Conservation (phyloP, 1,140 invertebrate genomes). For the Brachionus rubens region DNA sequence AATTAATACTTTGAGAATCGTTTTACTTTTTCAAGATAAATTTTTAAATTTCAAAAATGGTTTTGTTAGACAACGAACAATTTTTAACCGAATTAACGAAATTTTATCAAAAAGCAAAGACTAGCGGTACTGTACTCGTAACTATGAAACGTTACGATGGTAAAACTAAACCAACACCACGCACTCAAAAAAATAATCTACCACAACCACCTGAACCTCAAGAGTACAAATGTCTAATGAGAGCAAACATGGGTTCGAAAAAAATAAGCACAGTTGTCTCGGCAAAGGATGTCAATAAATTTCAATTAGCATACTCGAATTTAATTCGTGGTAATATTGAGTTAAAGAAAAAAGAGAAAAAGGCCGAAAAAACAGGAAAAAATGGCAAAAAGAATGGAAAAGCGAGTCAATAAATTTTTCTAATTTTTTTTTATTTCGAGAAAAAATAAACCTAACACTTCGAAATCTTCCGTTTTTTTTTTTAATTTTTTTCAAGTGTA, state of each 20-base stretch:
- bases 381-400: slow-evolving; percentile 66
- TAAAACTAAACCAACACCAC: slow-evolving; percentile 67
- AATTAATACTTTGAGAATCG: too few relatives aligned
- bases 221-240: slow-evolving; percentile 72
- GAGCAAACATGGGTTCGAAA: slow-evolving; percentile 69
- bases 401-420: not conserved
- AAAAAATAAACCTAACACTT: not conserved
- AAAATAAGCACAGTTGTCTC: slow-evolving; percentile 75
- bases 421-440: not conserved
- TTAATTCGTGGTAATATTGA: slow-evolving; percentile 79
- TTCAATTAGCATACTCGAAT: slow-evolving; percentile 77
- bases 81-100: slow-evolving; percentile 61
- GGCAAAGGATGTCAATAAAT: slow-evolving; percentile 74
- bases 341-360: slow-evolving; percentile 77
- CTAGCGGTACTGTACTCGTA: slow-evolving; percentile 56
- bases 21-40: too few relatives aligned
- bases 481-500: too few relatives aligned
- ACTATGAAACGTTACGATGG: slow-evolving; percentile 69
- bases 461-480: not conserved
- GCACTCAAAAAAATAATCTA: slow-evolving; percentile 47
- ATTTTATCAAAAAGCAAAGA: slow-evolving; percentile 60
- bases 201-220: slow-evolving; percentile 64
- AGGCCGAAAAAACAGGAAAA: slow-evolving; percentile 56
- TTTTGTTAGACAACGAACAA: slow-evolving; percentile 50
- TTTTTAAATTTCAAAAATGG: too few relatives aligned